Base-by-base conservation (phyloP, 2,888 invertebrate species). In the Xestobium rufovillosum region DNA sequence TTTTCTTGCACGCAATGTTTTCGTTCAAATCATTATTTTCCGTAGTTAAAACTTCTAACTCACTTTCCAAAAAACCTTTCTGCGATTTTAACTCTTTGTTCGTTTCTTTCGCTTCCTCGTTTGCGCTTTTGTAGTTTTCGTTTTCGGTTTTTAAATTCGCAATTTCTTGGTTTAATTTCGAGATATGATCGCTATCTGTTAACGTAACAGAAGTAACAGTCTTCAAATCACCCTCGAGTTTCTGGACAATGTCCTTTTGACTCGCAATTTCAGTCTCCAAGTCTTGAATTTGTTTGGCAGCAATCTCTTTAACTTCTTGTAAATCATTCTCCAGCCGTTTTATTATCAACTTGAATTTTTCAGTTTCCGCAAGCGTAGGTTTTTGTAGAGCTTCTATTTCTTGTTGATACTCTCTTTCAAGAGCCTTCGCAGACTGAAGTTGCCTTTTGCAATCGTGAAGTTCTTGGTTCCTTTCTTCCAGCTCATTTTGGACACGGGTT, bases 381-480 rank as follows among this genome's bases (percentile, higher is more conserved):
- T n/a, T n/a, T n/a, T n/a, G n/a, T 25, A 47, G 9, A 4, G 27
- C 11, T 31, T 50, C 48, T n/a, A 50, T 45, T 33, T 50, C 50
- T 16, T 39, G 41, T 4, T 39, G 4, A 33, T 47, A 48, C 14
- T 59, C 57, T 16, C 28, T 33, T 32, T 57, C 49, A 14, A 57
- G 33, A 9, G 49, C 42, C 33, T 43, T 44, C 2, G 43, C 32
- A 16, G 49, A 27, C 34, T 50, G 43, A 10, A 56, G 19, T 39
- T 57, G 49, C 19, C 53, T 43, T 29, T 51, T 52, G 26, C 38
- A 41, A 13, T 57, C 51, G 39, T 59, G 42, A 31, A 55, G 42
- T 27, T 48, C 41, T 40, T 61, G 61, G 27, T 54, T 55, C 17
- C 44, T 35, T 3, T 27, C 23, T 17, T 59, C 57, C 10, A 52